A percentile compares a stretch with the other conserved stretches of the same genome.
phyloP scores from a whole-genome alignment of 2,113 vertebrate genomes.

The Conger conger region DNA sequence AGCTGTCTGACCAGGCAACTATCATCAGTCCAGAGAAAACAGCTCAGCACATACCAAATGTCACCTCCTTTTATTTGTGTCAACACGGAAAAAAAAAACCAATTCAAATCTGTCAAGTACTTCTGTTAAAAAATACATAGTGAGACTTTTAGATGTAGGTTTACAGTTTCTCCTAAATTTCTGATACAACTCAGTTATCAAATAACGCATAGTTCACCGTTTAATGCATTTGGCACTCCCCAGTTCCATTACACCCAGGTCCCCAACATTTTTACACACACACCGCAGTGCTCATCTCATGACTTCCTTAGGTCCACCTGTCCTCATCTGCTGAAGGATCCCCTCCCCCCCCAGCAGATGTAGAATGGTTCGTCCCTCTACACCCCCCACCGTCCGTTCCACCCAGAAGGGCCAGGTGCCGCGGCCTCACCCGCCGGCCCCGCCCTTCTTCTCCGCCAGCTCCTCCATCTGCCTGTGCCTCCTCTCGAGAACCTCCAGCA shows the following conservation, averaged over 20 bases:
- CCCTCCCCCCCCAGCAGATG: neutral
- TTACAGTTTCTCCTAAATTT: neutral
- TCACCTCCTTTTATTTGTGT: neutral
- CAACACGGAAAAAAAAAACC: neutral
- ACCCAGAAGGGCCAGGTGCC: neutral
- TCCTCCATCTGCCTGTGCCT: conserved; percentile 61
- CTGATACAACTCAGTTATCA: neutral
- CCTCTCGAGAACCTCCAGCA: conserved; percentile 62
- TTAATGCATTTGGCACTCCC: neutral
- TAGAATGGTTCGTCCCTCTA: neutral
- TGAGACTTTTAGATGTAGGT: neutral
- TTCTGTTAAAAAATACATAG: neutral
- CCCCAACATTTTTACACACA: neutral
- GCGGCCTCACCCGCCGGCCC: conserved; percentile 29
- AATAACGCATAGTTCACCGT: neutral
- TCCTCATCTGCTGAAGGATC: neutral
- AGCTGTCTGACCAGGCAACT: too few relatives aligned
- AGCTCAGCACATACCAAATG: neutral
- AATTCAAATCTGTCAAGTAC: neutral
- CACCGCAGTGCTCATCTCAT: neutral
- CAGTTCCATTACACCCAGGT: neutral
- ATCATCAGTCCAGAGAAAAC: neutral
- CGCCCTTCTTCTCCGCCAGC: conserved; percentile 55
- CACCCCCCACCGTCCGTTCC: neutral
- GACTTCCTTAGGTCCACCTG: neutral